phyloP scores from a whole-genome alignment of 2,797 vertebrate genomes.

The Acrossocheilus wenchowensis region DNA sequence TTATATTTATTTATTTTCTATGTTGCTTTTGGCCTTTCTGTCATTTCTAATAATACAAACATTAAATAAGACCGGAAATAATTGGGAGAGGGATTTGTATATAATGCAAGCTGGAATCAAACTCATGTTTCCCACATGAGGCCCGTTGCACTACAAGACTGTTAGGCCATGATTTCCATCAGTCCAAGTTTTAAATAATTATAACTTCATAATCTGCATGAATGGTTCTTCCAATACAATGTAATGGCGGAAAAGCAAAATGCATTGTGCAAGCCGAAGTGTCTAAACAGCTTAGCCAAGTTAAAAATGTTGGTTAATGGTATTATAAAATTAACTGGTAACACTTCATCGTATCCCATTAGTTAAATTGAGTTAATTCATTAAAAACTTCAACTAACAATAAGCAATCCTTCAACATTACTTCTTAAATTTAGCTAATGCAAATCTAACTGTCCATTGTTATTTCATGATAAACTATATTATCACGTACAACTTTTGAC shows the following conservation, averaged over 20 bases:
- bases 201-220: neutral
- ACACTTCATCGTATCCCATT: neutral
- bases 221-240: neutral
- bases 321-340: neutral
- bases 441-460: neutral
- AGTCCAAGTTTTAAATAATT: neutral
- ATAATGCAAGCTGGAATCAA: neutral
- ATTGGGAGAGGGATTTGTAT: neutral
- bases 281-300: neutral
- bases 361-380: neutral
- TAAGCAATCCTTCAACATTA: neutral
- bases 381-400: neutral
- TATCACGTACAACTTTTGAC: neutral
- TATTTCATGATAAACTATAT: neutral
- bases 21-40: constrained; percentile 2
- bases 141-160: neutral
- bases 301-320: neutral
- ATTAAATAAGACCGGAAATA: neutral
- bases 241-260: neutral
- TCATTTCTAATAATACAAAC: neutral
- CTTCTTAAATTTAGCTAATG: neutral
- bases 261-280: neutral
- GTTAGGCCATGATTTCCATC: neutral
- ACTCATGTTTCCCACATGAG: constrained; percentile 5
- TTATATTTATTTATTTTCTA: constrained; percentile 3